A percentile compares a stretch with the other conserved stretches of the same genome.
These are phyloP conservation scores for Eulemur rubriventer DNA, from an alignment of 2,797 vertebrate species.

Conservation along the genomic window DNA sequence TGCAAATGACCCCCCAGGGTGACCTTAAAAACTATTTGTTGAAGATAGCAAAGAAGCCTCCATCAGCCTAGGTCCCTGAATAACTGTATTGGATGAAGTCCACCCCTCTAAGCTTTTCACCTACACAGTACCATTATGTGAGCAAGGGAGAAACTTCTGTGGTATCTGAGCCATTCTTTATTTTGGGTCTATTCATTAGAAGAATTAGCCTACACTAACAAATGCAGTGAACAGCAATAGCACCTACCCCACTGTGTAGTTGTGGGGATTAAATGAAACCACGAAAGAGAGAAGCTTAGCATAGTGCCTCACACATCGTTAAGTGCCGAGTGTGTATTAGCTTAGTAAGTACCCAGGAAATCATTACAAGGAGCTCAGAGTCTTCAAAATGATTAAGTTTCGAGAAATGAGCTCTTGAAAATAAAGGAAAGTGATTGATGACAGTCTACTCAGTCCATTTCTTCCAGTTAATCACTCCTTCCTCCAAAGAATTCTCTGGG, in stretches of 20 bases:
- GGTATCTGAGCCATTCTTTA: background rate
- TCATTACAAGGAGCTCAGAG: constrained; percentile 28
- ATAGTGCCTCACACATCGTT: background rate
- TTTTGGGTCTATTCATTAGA: background rate
- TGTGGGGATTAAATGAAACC: background rate
- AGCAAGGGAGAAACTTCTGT: background rate
- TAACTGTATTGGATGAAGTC: background rate
- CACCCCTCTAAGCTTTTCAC: background rate
- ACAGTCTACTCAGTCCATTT: constrained; percentile 55
- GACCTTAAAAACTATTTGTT: background rate
- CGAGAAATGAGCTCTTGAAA: constrained; percentile 68
- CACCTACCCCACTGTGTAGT: background rate
- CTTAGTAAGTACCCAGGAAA: constrained; percentile 63
- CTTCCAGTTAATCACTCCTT: constrained; percentile 68
- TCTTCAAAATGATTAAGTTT: constrained; percentile 67
- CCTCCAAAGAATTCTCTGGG: constrained; percentile 56
- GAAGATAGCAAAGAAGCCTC: constrained; percentile 7
- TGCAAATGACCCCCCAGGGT: background rate
- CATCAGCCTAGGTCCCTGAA: background rate
- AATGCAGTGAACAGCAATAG: background rate
- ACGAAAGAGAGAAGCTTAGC: background rate
- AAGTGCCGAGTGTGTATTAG: background rate
- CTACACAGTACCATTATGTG: background rate
- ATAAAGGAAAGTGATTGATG: constrained; percentile 68
- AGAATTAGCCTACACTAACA: background rate